Base-by-base conservation (phyloP, 2,888 invertebrate species). In the Aphidoletes aphidimyza region DNA sequence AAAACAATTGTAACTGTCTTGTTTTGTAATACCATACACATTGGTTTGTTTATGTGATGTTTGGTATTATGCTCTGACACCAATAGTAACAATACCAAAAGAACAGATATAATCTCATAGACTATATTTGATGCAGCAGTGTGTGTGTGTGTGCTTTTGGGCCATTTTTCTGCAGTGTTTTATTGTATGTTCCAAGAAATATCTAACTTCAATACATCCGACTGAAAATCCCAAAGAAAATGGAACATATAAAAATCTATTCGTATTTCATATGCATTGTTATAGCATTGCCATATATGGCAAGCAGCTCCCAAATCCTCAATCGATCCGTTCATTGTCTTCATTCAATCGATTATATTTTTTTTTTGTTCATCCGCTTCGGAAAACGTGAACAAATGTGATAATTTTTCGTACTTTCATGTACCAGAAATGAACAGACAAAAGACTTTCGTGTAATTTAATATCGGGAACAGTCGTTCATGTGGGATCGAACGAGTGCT, bases 281-380 rank as follows among this genome's bases (percentile, higher is more conserved):
- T n/a, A n/a, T n/a, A n/a, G n/a, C n/a, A n/a, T n/a, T n/a, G n/a
- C n/a, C n/a, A n/a, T n/a, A n/a, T n/a, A n/a, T n/a, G n/a, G n/a
- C n/a, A n/a, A n/a, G n/a, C n/a, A 11, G 11, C 17, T 9, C 30
- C 8, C 30, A 30, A 14, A 14, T 69, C 14, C 42, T 30, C 0
- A 30, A 30, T 69, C 30, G 2, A 69, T 69, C 14, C 34, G 69
- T 69, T 69, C 69, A 30, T 69, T 69, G 69, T 69, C 69, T 69
- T 69, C 69, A 17, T n/a, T 14, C 3, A 69, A 69, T 69, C 69
- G 69, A 69, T 69, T 69, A 69, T n/a, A n/a, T n/a, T n/a, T n/a
- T 69, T 69, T 30, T 69, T 47, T 69, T 34, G 30, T 69, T 34
- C n/a, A 69, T 69, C 34, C 30, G 30, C 22, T 54, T 14, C 14